Base-by-base conservation (phyloP, 1,140 invertebrate species). In the Drosophila santomea region DNA sequence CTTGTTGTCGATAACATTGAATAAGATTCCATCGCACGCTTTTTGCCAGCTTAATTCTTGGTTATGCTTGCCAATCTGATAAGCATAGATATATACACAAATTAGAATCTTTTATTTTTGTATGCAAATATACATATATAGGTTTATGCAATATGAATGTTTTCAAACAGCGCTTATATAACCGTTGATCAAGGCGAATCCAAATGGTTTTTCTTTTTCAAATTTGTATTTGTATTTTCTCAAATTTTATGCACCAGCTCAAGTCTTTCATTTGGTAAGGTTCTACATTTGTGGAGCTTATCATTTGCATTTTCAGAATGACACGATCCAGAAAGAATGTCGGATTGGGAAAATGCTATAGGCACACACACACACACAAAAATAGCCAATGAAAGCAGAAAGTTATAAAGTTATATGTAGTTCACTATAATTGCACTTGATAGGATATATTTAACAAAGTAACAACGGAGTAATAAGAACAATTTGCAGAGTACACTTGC, bases 401-500 rank as follows among this genome's bases (percentile, higher is more conserved):
- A 60, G 72, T 79, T 82, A 10, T 32, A 2, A 20, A 2, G 20
- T 20, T 20, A 10, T 32, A 79, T 75, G 79, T 69, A 88, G 80
- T 60, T 89, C 73, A 79, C 74, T 83, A 74, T 88, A 88, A 88
- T 88, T 88, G 83, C 83, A 88, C 83, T 88, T 88, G 83, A 88
- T 80, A 88, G 84, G 58, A 50, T 56, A 50, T 54, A 59, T 32
- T 55, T 43, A 55, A 72, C 15, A 43, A 36, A 43, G 20, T 20
- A 20, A 20, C 20, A 20, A 2, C n/a, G 28, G 11, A 43, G 43
- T 32, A 63, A 59, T 47, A 61, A 17, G 32, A 39, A 67, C 28
- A 11, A 38, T 59, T 57, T 48, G 48, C n/a, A 36, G 59, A 74
- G 48, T 57, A 82, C 52, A 68, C 71, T 75, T 47, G 66, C 77